These are phyloP conservation scores for Tachina lurida DNA, from an alignment of 2,888 invertebrate species.

Conservation along the genomic window DNA sequence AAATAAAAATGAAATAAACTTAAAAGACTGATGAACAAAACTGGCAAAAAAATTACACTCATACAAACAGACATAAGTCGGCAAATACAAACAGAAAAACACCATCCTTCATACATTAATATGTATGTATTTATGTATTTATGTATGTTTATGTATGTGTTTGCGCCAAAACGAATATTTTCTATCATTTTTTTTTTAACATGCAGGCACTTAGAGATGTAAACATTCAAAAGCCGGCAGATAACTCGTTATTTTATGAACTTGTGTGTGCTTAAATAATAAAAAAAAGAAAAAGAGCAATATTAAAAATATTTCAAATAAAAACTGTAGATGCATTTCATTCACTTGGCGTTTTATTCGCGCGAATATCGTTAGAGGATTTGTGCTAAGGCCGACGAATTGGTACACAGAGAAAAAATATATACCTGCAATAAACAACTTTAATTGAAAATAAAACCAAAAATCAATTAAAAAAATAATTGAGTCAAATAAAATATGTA, in stretches of 20 bases:
- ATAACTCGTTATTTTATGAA: conserved; percentile 58
- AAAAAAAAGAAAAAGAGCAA: background rate
- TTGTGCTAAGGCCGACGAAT: background rate
- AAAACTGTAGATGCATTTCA: background rate
- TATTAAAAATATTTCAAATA: conserved; percentile 32
- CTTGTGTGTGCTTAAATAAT: conserved; percentile 18
- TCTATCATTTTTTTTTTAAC: background rate
- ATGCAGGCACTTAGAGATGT: conserved; percentile 57
- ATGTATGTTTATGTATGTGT: background rate
- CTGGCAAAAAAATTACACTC: conserved; percentile 1
- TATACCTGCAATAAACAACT: no score
- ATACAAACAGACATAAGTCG: background rate
- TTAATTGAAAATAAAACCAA: no score
- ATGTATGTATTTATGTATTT: background rate
- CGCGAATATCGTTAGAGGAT: background rate
- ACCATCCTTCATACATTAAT: conserved; percentile 37
- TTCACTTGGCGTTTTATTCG: background rate
- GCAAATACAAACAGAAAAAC: conserved; percentile 1
- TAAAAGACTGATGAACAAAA: conserved; percentile 57
- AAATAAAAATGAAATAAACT: conserved; percentile 68
- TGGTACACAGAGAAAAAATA: background rate
- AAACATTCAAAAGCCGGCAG: conserved; percentile 60
- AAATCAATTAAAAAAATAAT: no score
- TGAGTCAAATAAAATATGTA: no score
- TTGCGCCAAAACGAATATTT: conserved; percentile 19